Percentiles rank a stretch among this genome's conserved stretches.
Evolutionary conservation across 2,113 vertebrate species (phyloP).

Genomic region (Clarias batrachus): DNA sequence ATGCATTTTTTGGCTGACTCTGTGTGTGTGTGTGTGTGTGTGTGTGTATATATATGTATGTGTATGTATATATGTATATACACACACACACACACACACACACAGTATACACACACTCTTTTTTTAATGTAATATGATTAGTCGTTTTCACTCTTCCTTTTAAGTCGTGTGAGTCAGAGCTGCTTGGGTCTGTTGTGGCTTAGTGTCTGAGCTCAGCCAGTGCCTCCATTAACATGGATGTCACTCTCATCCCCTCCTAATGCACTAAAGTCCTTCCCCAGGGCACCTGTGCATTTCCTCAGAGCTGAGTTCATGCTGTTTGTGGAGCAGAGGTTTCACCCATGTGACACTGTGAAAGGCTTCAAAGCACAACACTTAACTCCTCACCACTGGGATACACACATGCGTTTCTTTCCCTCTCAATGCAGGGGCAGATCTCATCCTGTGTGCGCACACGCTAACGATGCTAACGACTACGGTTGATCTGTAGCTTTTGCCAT

Average conservation of each 20-base stretch:
- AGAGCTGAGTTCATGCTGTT: conserved; percentile 1
- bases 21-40: no score
- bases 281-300: conserved; percentile 38
- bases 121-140: not conserved
- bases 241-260: conserved; percentile 21
- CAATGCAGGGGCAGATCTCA: not conserved
- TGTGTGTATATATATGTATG: no score
- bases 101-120: no score
- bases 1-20: no score
- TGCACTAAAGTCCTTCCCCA: conserved; percentile 37
- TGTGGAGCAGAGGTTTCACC: not conserved
- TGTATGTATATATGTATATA: no score
- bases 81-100: no score
- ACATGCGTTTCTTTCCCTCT: not conserved
- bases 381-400: not conserved
- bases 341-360: not conserved
- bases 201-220: conserved; percentile 27
- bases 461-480: not conserved
- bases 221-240: conserved; percentile 36
- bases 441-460: not conserved
- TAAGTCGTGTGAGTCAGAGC: not conserved
- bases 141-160: not conserved
- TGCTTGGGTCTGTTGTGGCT: not conserved
- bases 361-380: not conserved
- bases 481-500: not conserved